Conservation (phyloP, 1,140 invertebrate species). For the Meloidogyne floridensis region DNA sequence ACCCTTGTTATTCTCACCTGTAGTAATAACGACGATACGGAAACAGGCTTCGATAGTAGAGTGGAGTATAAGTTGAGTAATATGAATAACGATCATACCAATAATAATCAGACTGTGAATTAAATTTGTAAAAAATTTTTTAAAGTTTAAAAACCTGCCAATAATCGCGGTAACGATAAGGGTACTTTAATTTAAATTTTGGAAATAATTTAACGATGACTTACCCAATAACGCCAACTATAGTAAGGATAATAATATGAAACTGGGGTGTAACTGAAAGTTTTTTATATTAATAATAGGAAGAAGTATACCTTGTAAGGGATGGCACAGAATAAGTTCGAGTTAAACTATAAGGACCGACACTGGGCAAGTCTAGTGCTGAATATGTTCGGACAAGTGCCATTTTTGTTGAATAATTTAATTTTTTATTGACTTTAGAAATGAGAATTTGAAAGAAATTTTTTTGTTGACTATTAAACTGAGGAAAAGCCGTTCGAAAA, state of each 20-base stretch:
- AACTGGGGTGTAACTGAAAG: slow-evolving; percentile 17
- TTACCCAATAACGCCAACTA: slow-evolving; percentile 14
- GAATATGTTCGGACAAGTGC: background rate
- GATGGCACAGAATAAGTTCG: slow-evolving; percentile 31
- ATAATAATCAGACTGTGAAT: slow-evolving; percentile 26
- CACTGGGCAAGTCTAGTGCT: background rate
- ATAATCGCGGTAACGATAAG: background rate
- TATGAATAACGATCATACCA: slow-evolving; percentile 36
- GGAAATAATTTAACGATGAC: background rate
- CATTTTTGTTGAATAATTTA: background rate
- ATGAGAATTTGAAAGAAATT: background rate
- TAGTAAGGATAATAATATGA: slow-evolving; percentile 18
- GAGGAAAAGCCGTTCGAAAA: slow-evolving; percentile 8
- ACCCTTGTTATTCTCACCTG: background rate
- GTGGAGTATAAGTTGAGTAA: slow-evolving; percentile 7
- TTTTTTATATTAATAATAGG: background rate
- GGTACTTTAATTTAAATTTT: background rate
- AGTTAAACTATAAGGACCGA: slow-evolving; percentile 3
- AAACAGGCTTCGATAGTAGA: slow-evolving; percentile 31
- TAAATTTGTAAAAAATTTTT: background rate
- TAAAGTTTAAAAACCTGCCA: background rate
- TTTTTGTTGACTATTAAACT: background rate
- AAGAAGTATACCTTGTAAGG: background rate
- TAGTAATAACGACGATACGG: slow-evolving; percentile 24
- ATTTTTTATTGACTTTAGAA: background rate